Evolutionary conservation across 2,888 invertebrate species (phyloP), one percentile per base, ranked within the genome.

Genomic region (Limnephilus marmoratus): DNA sequence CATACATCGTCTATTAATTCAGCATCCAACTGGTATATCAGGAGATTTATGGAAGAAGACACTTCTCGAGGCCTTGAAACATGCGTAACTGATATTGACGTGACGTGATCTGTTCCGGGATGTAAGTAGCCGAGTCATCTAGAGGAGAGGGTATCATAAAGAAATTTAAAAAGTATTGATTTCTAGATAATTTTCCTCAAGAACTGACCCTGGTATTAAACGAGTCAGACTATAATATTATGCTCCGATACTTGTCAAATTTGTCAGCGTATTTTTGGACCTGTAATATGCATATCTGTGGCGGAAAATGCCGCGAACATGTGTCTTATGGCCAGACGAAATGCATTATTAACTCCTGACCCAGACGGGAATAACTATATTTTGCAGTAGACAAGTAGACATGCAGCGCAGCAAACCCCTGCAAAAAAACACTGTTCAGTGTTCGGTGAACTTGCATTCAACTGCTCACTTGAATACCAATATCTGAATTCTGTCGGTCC

Each of bases 361-460:
- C 91, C 91, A 91, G 91, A 91, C 91, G 53, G 83, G 91, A 91
- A 91, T 90, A 91, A 88, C 87, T 89, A 88, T 91, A 88, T 89
- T 91, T 90, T 45, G 81, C 68, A 68, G 88, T 89, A 83, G 91
- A 90, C 85, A 89, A 83, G 86, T 45, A 86, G 24, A 85, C 9
- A 68, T 68, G 68, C 85, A 82, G 13, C 82, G 82, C 85, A 86
- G 86, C 85, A 68, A 68, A 83, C 88, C 88, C 88, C 80, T 37
- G 80, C 15, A 49, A 90, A 91, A 89, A 83, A 89, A 68, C 89
- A 34, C 89, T 45, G 49, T n/a, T 90, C 91, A 45, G 90, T 91
- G 91, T n/a, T 90, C 91, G 81, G 90, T 91, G 91, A 91, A 91
- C 91, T 91, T 91, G 91, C 91, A 91, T 91, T 80, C 91, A 90